These are phyloP conservation scores for Linyphia triangularis DNA, from an alignment of 2,888 invertebrate genomes.

Conservation along the genomic window DNA sequence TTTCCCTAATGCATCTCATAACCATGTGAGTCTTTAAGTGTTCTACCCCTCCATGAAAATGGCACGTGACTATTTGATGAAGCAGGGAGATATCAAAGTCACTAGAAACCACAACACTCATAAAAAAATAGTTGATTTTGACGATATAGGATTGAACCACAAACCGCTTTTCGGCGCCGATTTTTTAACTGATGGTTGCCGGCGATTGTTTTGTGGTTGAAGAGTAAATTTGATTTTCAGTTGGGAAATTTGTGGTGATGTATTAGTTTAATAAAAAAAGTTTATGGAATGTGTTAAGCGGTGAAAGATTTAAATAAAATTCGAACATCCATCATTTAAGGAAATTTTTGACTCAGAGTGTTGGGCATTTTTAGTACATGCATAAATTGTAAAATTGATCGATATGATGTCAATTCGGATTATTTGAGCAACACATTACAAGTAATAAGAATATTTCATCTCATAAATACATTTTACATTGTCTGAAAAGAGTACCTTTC, in stretches of 20 bases:
- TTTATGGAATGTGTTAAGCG: background rate
- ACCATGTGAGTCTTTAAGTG: background rate
- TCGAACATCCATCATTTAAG: background rate
- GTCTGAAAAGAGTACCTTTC: too few relatives aligned
- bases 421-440: background rate
- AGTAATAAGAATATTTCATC: background rate
- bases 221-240: background rate
- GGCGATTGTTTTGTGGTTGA: background rate
- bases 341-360: background rate
- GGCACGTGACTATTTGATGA: conserved; percentile 51
- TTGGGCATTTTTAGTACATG: background rate
- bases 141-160: too few relatives aligned
- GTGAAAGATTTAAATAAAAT: background rate
- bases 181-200: too few relatives aligned
- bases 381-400: background rate
- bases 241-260: background rate
- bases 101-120: background rate
- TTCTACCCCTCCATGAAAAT: background rate
- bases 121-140: too few relatives aligned
- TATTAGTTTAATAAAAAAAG: conserved; percentile 8
- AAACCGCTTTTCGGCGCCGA: too few relatives aligned
- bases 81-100: background rate
- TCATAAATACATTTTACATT: background rate
- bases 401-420: background rate
- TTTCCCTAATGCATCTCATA: background rate